Evolutionary conservation across 2,888 invertebrate species (phyloP).

Genomic region (Galerucella nymphaeae): DNA sequence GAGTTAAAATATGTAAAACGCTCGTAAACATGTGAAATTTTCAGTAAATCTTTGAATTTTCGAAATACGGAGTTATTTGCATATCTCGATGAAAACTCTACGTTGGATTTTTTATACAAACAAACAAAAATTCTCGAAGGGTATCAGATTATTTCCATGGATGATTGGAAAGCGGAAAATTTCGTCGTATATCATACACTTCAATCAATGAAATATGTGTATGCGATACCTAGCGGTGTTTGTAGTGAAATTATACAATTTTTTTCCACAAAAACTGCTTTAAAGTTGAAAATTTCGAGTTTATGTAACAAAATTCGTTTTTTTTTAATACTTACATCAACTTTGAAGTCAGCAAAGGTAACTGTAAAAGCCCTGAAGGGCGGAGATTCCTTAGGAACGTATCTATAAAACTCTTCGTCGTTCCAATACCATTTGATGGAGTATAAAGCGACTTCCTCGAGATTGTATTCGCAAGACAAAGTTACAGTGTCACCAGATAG

Average conservation of each 20-base stretch:
- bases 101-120: too few relatives aligned
- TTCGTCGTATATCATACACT: background rate
- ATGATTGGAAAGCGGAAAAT: background rate
- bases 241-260: background rate
- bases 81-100: constrained; percentile 1
- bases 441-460: constrained; percentile 67
- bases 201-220: background rate
- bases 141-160: background rate
- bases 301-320: background rate
- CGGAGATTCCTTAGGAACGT: constrained; percentile 68
- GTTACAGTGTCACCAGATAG: constrained; percentile 65
- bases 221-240: background rate
- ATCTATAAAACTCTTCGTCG: constrained; percentile 69
- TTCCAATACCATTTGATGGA: constrained; percentile 70
- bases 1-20: background rate
- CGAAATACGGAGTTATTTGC: background rate
- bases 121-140: background rate
- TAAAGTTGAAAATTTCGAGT: too few relatives aligned
- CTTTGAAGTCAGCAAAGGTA: constrained; percentile 61
- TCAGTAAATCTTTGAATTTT: background rate
- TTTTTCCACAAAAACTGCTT: background rate
- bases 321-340: constrained; percentile 65
- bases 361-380: constrained; percentile 66
- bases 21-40: background rate
- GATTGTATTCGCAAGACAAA: constrained; percentile 67